A percentile compares a stretch with the other conserved stretches of the same genome.
Conservation (phyloP, 2,113 vertebrate species). For the Vulpes ferrilata region DNA sequence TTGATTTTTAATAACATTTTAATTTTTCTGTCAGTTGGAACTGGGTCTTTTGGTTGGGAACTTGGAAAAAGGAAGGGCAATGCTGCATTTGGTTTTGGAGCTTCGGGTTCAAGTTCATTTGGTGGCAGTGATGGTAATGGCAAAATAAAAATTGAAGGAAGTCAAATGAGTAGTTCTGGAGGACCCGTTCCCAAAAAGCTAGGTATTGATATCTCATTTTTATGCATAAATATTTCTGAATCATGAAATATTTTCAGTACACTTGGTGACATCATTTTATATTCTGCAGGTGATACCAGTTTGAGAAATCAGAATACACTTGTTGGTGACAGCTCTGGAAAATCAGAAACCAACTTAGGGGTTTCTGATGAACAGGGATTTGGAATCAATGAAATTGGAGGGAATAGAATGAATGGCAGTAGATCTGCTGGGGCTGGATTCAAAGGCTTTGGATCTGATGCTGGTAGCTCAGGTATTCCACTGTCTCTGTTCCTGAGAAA, state of each 20-base stretch:
- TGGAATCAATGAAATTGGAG: background rate
- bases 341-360: background rate
- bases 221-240: background rate
- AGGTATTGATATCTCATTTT: background rate
- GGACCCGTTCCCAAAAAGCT: background rate
- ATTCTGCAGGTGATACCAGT: background rate
- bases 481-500: background rate
- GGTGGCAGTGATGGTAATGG: background rate
- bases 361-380: background rate
- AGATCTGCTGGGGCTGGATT: background rate
- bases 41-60: background rate
- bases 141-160: background rate
- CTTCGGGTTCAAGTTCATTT: background rate
- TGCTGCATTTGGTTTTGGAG: background rate
- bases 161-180: background rate
- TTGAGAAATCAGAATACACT: background rate
- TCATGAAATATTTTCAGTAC: background rate
- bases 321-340: background rate
- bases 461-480: background rate
- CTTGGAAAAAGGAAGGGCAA: background rate
- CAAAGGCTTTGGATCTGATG: background rate
- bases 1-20: background rate
- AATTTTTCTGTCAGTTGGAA: background rate
- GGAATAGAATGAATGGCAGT: background rate
- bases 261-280: background rate